phyloP scores from a whole-genome alignment of 2,888 invertebrate species.

The Pammene fasciana region DNA sequence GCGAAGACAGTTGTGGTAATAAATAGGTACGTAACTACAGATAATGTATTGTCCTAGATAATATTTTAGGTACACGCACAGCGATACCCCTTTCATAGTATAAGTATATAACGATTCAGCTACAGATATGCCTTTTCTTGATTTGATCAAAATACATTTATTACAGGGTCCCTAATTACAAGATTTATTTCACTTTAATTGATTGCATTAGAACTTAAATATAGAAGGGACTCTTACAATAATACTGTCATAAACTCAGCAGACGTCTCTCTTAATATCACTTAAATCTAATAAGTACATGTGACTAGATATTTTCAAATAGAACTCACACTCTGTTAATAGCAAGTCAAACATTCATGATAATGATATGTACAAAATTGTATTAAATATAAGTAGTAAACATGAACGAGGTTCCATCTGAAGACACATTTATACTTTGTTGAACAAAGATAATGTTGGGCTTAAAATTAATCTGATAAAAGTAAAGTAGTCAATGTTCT shows the following conservation, averaged over 20 bases:
- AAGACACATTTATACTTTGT: constrained; percentile 20
- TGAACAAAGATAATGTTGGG: constrained; percentile 22
- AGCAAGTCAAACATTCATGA: constrained; percentile 11
- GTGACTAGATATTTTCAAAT: constrained; percentile 36
- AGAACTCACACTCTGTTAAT: constrained; percentile 19
- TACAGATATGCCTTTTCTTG: constrained; percentile 31
- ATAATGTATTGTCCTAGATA: constrained; percentile 39
- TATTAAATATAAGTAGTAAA: constrained; percentile 10
- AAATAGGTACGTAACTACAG: constrained; percentile 29
- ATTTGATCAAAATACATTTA: constrained; percentile 29
- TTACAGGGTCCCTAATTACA: constrained; percentile 5
- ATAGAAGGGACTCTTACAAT: constrained; percentile 21
- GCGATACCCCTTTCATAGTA: constrained; percentile 1
- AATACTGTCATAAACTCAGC: constrained; percentile 35
- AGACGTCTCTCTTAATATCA: constrained; percentile 14
- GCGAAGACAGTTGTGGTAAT: constrained; percentile 33
- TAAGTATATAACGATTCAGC: background rate
- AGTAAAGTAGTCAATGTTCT: constrained; percentile 10
- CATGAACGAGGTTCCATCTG: constrained; percentile 7
- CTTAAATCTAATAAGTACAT: constrained; percentile 28
- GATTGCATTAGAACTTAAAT: constrained; percentile 13
- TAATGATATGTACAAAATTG: constrained; percentile 38
- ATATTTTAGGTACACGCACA: constrained; percentile 4
- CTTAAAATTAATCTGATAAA: constrained; percentile 19
- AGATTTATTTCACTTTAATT: constrained; percentile 1